Evolutionary conservation across 2,797 vertebrate genomes (phyloP).

Genomic region (Xerus rutilus): DNA sequence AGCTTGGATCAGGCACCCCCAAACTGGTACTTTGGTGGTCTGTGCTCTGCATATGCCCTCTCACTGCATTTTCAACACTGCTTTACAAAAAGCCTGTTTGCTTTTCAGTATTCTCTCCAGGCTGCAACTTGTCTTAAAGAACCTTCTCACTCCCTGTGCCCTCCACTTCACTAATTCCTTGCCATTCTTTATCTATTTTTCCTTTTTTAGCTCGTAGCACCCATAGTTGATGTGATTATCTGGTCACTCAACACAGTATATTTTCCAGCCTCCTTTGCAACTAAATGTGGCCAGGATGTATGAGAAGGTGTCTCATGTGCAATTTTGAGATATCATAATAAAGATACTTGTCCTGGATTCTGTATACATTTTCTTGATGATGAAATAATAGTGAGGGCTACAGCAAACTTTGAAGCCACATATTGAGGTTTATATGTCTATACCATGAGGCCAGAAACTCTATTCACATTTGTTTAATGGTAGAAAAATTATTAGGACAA

Average conservation of each 20-base stretch:
- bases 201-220: neutral
- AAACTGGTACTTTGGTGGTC: neutral
- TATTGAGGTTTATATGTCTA: neutral
- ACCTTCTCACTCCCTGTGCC: neutral
- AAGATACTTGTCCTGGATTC: neutral
- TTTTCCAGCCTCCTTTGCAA: neutral
- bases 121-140: neutral
- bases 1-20: too few species aligned
- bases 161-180: neutral
- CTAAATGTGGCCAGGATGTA: neutral
- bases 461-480: constrained; percentile 1
- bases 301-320: neutral
- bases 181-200: neutral
- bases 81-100: neutral
- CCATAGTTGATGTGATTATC: neutral
- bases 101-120: neutral
- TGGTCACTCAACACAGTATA: neutral
- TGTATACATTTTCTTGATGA: neutral
- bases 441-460: neutral
- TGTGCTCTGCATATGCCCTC: neutral
- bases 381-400: neutral
- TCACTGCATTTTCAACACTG: neutral
- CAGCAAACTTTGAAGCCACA: neutral
- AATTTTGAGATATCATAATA: neutral
- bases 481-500: neutral